A percentile compares a stretch with the other conserved stretches of the same genome.
These are phyloP conservation scores for Cyanoderma ruficeps DNA, from an alignment of 2,113 vertebrate genomes.

Conservation along the genomic window DNA sequence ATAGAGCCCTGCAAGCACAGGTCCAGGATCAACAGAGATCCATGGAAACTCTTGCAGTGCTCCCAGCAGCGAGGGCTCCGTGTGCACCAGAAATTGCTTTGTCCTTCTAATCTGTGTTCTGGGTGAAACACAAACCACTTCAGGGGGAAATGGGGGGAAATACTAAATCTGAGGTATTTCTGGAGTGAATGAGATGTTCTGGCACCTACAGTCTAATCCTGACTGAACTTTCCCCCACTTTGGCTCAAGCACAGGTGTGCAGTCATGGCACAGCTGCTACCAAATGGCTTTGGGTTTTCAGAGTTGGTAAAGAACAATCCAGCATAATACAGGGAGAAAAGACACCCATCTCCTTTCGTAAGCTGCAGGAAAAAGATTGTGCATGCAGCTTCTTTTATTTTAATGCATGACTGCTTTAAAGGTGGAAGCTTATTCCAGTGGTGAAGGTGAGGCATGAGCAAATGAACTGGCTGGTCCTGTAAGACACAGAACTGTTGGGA, in stretches of 20 bases:
- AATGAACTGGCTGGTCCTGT: background rate
- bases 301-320: background rate
- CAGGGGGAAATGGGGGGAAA: background rate
- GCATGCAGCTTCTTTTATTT: background rate
- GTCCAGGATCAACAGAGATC: conserved; percentile 79
- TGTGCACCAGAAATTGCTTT: conserved; percentile 39
- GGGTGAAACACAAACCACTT: background rate
- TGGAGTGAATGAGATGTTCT: background rate
- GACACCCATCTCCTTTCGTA: background rate
- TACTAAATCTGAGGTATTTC: background rate
- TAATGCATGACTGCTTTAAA: background rate
- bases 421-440: background rate
- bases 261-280: conserved; percentile 1
- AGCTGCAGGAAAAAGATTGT: background rate
- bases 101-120: conserved; percentile 50
- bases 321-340: background rate
- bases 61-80: conserved; percentile 20
- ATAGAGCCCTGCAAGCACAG: conserved; percentile 50
- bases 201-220: background rate
- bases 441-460: background rate
- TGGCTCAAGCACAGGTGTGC: conserved; percentile 11
- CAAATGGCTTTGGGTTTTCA: conserved; percentile 3
- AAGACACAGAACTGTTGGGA: background rate
- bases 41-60: conserved; percentile 71
- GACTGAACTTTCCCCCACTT: conserved; percentile 11